These are phyloP conservation scores for Malurus alboscapulatus DNA, from an alignment of 2,113 vertebrate genomes.

Conservation along the genomic window DNA sequence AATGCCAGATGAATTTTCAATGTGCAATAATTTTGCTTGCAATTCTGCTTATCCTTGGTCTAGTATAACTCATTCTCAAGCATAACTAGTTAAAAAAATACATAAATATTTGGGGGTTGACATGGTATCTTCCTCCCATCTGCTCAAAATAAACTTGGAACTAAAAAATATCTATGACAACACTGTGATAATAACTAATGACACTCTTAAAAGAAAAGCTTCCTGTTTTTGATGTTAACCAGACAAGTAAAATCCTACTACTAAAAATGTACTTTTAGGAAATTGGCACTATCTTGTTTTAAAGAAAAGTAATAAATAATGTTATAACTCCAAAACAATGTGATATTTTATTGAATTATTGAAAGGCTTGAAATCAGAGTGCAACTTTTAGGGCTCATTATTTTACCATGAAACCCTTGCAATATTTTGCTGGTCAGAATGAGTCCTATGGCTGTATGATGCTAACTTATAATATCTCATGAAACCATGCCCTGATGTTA, in stretches of 20 bases:
- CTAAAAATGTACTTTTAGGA: background rate
- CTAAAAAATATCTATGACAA: constrained; percentile 14
- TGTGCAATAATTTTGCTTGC: background rate
- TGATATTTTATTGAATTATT: background rate
- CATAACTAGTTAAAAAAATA: background rate
- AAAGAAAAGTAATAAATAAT: background rate
- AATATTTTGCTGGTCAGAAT: background rate
- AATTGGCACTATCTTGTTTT: background rate
- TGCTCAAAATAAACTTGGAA: constrained; percentile 48
- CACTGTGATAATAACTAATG: constrained; percentile 18
- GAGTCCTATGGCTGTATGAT: background rate
- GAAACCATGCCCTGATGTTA: background rate
- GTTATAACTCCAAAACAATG: background rate
- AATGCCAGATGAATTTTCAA: background rate
- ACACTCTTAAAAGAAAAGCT: background rate
- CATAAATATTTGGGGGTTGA: constrained; percentile 18
- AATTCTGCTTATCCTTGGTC: background rate
- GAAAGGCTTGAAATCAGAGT: background rate
- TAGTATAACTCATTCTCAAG: background rate
- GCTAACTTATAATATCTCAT: background rate
- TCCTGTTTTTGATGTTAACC: background rate
- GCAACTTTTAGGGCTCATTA: background rate
- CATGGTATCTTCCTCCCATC: constrained; percentile 10
- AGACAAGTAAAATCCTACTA: background rate
- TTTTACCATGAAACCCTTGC: background rate